Evolutionary conservation across 2,888 invertebrate species (phyloP).

Genomic region (Oscheius sp.): DNA sequence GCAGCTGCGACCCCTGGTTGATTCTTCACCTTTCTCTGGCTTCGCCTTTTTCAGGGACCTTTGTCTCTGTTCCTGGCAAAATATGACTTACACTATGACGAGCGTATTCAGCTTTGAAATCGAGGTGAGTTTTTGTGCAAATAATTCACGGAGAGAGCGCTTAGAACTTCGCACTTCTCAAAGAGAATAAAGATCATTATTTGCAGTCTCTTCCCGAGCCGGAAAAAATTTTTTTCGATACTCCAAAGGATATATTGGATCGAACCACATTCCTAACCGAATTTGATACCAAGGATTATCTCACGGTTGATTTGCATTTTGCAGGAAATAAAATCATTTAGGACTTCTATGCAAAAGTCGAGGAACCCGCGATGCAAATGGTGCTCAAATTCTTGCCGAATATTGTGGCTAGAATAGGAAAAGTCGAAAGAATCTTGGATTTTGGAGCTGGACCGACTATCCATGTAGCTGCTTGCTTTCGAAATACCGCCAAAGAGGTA

Average conservation of each 20-base stretch:
- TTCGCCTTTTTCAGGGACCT: neutral
- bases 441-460: slow-evolving; percentile 66
- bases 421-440: slow-evolving; percentile 43
- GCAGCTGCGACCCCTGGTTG: slow-evolving; percentile 20
- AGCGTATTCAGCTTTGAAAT: slow-evolving; percentile 17
- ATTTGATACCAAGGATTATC: slow-evolving; percentile 60
- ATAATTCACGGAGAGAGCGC: neutral
- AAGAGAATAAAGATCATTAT: neutral
- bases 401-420: slow-evolving; percentile 59
- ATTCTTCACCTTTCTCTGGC: slow-evolving; percentile 1
- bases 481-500: slow-evolving; percentile 59
- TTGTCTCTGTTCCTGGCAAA: neutral
- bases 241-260: slow-evolving; percentile 39
- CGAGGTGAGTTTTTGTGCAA: slow-evolving; percentile 9
- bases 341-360: slow-evolving; percentile 65
- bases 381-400: slow-evolving; percentile 65
- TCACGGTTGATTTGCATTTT: slow-evolving; percentile 32
- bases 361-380: slow-evolving; percentile 69
- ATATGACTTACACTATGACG: slow-evolving; percentile 7
- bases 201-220: slow-evolving; percentile 8
- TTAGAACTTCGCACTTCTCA: neutral
- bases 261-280: slow-evolving; percentile 58
- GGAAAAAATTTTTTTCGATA: neutral
- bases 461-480: slow-evolving; percentile 65
- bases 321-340: slow-evolving; percentile 30